A percentile compares a stretch with the other conserved stretches of the same genome.
These are phyloP conservation scores for Amphibalanus amphitrite DNA, from an alignment of 1,140 invertebrate species.

Conservation along the genomic window DNA sequence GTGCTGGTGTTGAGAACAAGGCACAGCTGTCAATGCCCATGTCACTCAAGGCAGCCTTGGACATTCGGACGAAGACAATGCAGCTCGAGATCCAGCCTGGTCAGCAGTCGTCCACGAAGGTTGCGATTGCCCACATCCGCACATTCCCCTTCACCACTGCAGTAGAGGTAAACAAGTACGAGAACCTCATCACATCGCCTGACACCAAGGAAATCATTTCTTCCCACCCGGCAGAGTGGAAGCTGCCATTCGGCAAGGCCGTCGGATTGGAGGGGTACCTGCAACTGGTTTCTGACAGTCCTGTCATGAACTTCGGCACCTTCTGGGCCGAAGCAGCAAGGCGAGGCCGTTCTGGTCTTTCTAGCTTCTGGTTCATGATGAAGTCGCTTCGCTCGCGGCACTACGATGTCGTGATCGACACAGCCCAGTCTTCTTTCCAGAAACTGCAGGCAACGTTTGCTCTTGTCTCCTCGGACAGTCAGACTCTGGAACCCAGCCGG, in stretches of 20 bases:
- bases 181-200: background rate
- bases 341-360: too few relatives aligned
- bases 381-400: background rate
- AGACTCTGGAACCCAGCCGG: background rate
- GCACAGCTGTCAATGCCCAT: background rate
- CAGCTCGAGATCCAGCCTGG: background rate
- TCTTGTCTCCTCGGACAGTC: background rate
- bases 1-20: background rate
- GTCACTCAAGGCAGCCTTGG: background rate
- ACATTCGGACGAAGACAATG: background rate
- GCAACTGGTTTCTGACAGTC: background rate
- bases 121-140: background rate
- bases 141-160: background rate
- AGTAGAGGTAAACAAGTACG: background rate
- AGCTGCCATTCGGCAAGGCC: background rate
- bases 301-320: background rate
- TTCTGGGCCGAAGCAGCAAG: background rate
- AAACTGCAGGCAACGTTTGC: background rate
- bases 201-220: background rate
- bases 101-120: background rate
- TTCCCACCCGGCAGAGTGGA: background rate
- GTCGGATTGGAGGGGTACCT: background rate
- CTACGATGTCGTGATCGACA: background rate
- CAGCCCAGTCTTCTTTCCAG: background rate
- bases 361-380: background rate